A percentile compares a stretch with the other conserved stretches of the same genome.
Evolutionary conservation across 1,140 invertebrate genomes (phyloP).

Genomic region (Drosophila setifemur): DNA sequence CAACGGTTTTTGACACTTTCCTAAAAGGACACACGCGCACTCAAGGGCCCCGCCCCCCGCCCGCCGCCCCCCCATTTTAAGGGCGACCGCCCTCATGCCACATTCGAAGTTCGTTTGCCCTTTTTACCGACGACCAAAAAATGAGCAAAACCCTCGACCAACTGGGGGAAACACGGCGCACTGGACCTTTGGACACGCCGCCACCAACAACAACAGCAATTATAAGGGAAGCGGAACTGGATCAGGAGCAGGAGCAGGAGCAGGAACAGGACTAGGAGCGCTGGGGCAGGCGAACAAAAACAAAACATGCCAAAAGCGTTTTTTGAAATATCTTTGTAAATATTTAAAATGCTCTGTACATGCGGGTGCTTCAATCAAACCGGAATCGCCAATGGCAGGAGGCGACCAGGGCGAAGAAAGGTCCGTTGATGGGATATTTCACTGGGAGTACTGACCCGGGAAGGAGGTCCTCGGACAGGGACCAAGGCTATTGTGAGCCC

Average conservation of each 20-base stretch:
- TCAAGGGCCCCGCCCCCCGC: constrained; percentile 54
- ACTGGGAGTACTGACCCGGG: neutral
- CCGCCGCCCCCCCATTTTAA: too few species aligned
- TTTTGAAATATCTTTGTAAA: constrained; percentile 81
- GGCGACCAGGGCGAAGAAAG: constrained; percentile 17
- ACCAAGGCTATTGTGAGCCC: constrained; percentile 19
- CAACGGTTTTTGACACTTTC: constrained; percentile 82
- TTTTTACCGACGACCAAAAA: constrained; percentile 52
- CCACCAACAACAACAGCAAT: constrained; percentile 31
- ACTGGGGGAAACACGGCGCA: constrained; percentile 29
- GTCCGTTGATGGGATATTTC: constrained; percentile 6
- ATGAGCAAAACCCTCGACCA: constrained; percentile 67
- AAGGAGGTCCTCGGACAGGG: constrained; percentile 17
- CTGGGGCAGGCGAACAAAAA: constrained; percentile 14
- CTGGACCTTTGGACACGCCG: constrained; percentile 42
- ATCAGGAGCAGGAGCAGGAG: neutral
- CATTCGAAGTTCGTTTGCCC: constrained; percentile 72
- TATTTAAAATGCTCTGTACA: constrained; percentile 79
- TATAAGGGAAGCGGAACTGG: constrained; percentile 8
- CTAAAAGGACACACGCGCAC: constrained; percentile 75
- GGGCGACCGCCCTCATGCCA: constrained; percentile 55
- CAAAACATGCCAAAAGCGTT: constrained; percentile 77
- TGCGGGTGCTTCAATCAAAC: constrained; percentile 79
- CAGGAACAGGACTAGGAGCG: neutral
- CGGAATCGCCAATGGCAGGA: constrained; percentile 50